Conservation (phyloP, 2,888 invertebrate genomes). For the Caenorhabditis sinica region DNA sequence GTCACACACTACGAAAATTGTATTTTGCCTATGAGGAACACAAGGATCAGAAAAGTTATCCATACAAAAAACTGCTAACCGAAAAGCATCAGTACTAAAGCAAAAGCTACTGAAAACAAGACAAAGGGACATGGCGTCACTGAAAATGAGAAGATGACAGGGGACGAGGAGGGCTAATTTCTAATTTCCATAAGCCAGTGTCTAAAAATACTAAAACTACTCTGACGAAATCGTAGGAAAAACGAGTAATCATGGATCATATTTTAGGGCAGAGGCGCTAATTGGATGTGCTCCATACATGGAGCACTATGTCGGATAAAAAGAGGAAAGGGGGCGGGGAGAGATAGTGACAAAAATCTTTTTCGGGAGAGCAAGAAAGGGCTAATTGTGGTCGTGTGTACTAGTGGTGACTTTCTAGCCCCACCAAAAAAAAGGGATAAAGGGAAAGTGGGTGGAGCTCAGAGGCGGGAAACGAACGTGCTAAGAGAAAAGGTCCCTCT, state of each 20-base stretch:
- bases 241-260: slow-evolving; percentile 42
- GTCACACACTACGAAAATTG: background rate
- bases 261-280: slow-evolving; percentile 29
- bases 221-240: background rate
- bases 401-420: background rate
- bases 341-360: background rate
- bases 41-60: background rate
- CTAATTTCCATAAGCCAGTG: slow-evolving; percentile 48
- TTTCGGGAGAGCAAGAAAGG: background rate
- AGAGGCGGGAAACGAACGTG: background rate
- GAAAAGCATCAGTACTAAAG: background rate
- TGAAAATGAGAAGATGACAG: background rate
- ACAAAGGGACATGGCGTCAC: slow-evolving; percentile 16
- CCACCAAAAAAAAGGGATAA: background rate
- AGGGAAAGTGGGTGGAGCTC: slow-evolving; percentile 2
- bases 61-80: background rate
- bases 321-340: background rate
- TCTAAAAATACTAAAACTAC: slow-evolving; percentile 38
- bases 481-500: background rate
- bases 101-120: background rate
- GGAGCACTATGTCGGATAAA: background rate
- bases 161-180: background rate
- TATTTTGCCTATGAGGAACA: background rate
- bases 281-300: slow-evolving; percentile 25
- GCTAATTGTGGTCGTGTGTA: slow-evolving; percentile 32